Evolutionary conservation across 1,140 invertebrate species (phyloP), one percentile per base, ranked within the genome.

Genomic region (Globodera rostochiensis): DNA sequence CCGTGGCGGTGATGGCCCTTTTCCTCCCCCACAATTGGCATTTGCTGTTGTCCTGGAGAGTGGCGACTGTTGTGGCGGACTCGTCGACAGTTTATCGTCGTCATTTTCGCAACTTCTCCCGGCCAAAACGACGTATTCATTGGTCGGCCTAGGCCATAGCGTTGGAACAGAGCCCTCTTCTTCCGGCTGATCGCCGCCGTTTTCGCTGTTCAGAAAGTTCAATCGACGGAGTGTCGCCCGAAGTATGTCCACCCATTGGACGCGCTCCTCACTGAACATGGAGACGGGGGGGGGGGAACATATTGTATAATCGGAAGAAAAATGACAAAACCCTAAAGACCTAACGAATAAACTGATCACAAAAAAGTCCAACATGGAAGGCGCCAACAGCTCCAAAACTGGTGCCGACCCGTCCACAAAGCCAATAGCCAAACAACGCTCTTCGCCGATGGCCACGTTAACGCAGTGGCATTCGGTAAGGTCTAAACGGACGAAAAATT

Each of bases 371-470:
- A 47, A 82, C 81, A 74, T 15, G 49, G 70, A 80, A 25, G 77
- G 69, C 25, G 79, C 79, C 73, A 47, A 60, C 53, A 82, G 74
- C 49, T 82, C 81, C 45, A 82, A 46, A 36, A 74, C 50, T 6
- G 80, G 81, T n/a, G 57, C 36, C 6, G 67, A 57, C n/a, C 79
- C 60, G 46, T 82, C 81, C 69, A 25, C 36, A 53, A 82, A 82
- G 36, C 81, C 81, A 69, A 82, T 82, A 21, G 64, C 36, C 36
- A 82, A 80, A 25, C 79, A 81, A 8, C 81, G 36, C 46, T 82
- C 81, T 21, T 82, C 81, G 9, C 81, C 81, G 21, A 82, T 53
- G 47, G 81, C 21, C 0, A 81, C 69, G n/a, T 81, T 80, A 13
- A 82, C 77, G 57, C 49, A 82, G 64, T 73, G 76, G 60, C 77